Evolutionary conservation across 1,140 invertebrate species (phyloP), one percentile per base, ranked within the genome.

Genomic region (Anastrepha ludens): DNA sequence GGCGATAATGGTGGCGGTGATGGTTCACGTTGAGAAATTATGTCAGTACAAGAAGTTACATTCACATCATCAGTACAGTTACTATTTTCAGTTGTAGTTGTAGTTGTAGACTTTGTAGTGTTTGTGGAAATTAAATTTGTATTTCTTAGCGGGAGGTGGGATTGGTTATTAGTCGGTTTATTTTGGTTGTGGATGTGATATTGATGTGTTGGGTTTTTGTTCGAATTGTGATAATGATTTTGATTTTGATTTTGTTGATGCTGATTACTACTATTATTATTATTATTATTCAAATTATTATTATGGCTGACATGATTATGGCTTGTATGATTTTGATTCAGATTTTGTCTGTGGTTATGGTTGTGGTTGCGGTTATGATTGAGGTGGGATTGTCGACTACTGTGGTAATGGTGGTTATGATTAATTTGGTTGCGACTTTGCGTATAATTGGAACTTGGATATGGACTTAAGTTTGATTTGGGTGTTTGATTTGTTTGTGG

Each of bases 11-110:
- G 67, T 60, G 86, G 50, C 60, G 67, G n/a, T 62, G 67, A 29
- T 87, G 74, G n/a, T 87, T 89, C 91, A 90, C 78, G 88, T 91
- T 91, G 89, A 90, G 91, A 90, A 92, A 92, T 92, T 91, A 92
- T 91, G 90, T 92, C 91, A 90, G 91, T 92, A 92, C 91, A 92
- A 92, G 91, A 92, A 92, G 92, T 92, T 90, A 92, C 91, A 92
- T 92, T 92, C 91, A 92, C 91, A 92, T 92, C 91, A 89, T 78
- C 74, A 91, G 91, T 90, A 92, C 90, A 91, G 90, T 90, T 91
- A 92, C 91, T 91, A 91, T 90, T 92, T 92, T 91, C 92, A 91
- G 91, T 92, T 92, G 91, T 89, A 90, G 90, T 92, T 78, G 70
- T 92, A 90, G 90, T 92, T 91, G 91, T 90, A 89, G 89, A 91